Conservation (phyloP, 2,888 invertebrate genomes). For the Anaspis maculata region DNA sequence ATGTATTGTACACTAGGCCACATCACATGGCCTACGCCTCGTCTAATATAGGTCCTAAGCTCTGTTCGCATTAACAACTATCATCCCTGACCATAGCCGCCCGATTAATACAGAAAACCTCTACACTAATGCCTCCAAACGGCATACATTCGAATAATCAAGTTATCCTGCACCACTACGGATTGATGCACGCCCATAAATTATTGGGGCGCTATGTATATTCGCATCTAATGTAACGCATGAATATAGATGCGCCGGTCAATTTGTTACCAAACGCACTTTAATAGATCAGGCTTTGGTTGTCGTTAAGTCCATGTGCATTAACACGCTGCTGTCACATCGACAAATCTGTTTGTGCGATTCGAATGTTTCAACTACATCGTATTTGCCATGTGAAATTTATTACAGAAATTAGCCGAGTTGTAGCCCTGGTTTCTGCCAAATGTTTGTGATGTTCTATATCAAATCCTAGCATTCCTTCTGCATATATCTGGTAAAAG, state of each 20-base stretch:
- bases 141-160: constrained; percentile 31
- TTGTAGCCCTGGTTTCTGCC: too few relatives aligned
- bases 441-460: too few relatives aligned
- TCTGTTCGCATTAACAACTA: too few relatives aligned
- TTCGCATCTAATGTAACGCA: constrained; percentile 16
- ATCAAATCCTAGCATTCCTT: too few relatives aligned
- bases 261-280: constrained; percentile 35
- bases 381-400: constrained; percentile 26
- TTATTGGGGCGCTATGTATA: constrained; percentile 23
- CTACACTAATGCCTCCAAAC: constrained; percentile 24
- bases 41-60: too few relatives aligned
- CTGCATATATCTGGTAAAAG: too few relatives aligned
- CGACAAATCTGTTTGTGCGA: constrained; percentile 22
- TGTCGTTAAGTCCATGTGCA: constrained; percentile 39
- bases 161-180: too few relatives aligned
- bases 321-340: constrained; percentile 37
- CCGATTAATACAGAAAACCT: constrained; percentile 9
- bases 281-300: constrained; percentile 39
- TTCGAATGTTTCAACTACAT: constrained; percentile 40
- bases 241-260: constrained; percentile 21
- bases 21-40: constrained; percentile 4
- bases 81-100: constrained; percentile 4
- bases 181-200: constrained; percentile 28
- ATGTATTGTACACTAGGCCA: constrained; percentile 1
- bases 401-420: constrained; percentile 11